These are phyloP conservation scores for Liparis tanakae DNA, from an alignment of 2,797 vertebrate genomes.

Conservation along the genomic window DNA sequence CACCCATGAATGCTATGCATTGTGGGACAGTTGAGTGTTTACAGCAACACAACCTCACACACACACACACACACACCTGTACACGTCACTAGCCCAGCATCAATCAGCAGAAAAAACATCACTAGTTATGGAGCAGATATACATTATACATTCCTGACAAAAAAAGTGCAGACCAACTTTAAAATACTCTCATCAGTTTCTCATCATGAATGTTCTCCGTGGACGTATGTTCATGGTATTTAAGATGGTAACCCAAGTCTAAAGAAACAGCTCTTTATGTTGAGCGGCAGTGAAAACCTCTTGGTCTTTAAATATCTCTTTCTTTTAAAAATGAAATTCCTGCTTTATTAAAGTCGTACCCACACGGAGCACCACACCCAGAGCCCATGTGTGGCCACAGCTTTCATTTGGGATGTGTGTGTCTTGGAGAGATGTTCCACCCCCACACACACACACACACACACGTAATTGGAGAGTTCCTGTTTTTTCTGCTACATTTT, in stretches of 20 bases:
- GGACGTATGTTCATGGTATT: conserved; percentile 21
- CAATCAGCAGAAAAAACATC: not conserved
- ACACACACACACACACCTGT: not conserved
- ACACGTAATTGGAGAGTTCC: conserved; percentile 72
- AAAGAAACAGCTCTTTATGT: conserved; percentile 58
- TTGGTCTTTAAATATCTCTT: conserved; percentile 56
- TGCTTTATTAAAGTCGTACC: conserved; percentile 69
- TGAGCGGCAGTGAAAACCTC: conserved; percentile 36
- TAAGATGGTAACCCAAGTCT: conserved; percentile 47
- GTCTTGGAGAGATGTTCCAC: conserved; percentile 38
- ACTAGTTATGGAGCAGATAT: not conserved
- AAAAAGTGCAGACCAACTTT: not conserved
- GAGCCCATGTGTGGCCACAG: conserved; percentile 53
- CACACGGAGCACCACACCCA: conserved; percentile 59
- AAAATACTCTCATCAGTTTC: conserved; percentile 1
- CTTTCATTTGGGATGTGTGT: conserved; percentile 44
- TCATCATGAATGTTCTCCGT: conserved; percentile 4
- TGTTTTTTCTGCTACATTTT: conserved; percentile 73
- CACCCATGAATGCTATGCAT: not conserved
- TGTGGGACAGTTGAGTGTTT: not conserved
- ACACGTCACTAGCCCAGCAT: not conserved
- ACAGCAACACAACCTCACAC: not conserved
- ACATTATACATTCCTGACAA: not conserved
- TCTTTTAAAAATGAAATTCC: conserved; percentile 69
- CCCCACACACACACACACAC: conserved; percentile 10